phyloP scores from a whole-genome alignment of 1,140 invertebrate species.

The Drosophila equinoxialis region DNA sequence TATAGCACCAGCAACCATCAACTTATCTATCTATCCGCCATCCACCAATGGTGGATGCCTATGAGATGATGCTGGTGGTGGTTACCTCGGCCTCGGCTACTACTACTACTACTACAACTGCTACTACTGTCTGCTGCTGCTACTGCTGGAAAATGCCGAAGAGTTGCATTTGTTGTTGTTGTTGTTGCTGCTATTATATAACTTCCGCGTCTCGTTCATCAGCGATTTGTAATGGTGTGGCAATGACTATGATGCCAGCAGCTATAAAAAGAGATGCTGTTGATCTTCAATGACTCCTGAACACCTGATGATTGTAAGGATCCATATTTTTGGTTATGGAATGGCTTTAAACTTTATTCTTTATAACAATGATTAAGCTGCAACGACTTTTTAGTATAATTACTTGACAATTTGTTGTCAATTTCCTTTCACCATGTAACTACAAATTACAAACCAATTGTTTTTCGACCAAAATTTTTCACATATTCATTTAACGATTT shows the following conservation, averaged over 20 bases:
- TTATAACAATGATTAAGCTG: neutral
- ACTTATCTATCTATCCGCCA: conserved; percentile 15
- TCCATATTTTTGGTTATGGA: neutral
- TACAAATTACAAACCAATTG: no score
- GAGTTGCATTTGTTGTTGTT: conserved; percentile 23
- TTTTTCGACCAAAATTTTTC: no score
- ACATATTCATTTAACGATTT: no score
- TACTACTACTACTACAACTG: neutral
- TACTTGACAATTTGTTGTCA: neutral
- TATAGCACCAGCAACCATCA: no score
- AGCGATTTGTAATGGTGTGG: conserved; percentile 57
- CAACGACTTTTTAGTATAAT: neutral
- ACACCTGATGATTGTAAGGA: conserved; percentile 3
- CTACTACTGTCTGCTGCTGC: no score
- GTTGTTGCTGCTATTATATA: conserved; percentile 60
- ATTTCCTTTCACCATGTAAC: neutral
- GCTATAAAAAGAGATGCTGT: conserved; percentile 5
- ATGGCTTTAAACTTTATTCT: neutral
- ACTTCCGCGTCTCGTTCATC: conserved; percentile 68
- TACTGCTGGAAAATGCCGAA: conserved; percentile 56
- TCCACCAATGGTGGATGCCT: neutral
- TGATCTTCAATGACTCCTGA: neutral
- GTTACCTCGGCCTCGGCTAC: conserved; percentile 9
- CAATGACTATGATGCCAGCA: conserved; percentile 49
- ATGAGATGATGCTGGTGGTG: conserved; percentile 24